phyloP scores from a whole-genome alignment of 2,113 vertebrate species.

The Bos indicus region DNA sequence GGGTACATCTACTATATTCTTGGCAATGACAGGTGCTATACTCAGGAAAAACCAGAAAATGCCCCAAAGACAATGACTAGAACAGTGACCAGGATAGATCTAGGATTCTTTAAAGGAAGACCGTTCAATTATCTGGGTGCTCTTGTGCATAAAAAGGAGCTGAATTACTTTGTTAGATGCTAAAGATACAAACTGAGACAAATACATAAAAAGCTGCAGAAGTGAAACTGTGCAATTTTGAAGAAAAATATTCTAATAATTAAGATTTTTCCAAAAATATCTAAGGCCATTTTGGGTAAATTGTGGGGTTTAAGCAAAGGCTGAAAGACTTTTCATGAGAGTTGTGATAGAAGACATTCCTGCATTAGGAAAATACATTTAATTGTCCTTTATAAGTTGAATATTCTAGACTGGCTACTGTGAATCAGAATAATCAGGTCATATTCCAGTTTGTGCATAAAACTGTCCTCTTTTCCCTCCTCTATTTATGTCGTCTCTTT shows the following conservation, averaged over 20 bases:
- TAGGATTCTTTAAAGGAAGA: not conserved
- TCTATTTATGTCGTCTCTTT: not conserved
- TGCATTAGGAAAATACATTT: not conserved
- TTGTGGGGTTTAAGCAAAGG: not conserved
- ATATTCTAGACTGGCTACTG: not conserved
- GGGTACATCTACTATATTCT: not conserved
- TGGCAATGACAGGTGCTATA: not conserved
- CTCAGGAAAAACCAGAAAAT: not conserved
- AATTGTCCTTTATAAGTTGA: not conserved
- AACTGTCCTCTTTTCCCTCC: not conserved
- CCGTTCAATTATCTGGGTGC: not conserved
- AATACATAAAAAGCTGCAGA: not conserved
- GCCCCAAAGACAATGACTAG: not conserved
- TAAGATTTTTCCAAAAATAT: conserved; percentile 8
- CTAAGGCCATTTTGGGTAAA: not conserved
- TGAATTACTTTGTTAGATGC: not conserved
- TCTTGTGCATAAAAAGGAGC: not conserved
- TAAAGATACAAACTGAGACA: not conserved
- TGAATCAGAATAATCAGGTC: not conserved
- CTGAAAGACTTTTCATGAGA: not conserved
- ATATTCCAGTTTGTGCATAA: not conserved
- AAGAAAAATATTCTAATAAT: not conserved
- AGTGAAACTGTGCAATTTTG: not conserved
- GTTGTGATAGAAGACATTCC: not conserved
- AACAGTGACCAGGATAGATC: not conserved